Conservation (phyloP, 2,797 vertebrate genomes). For the Falco berigora region DNA sequence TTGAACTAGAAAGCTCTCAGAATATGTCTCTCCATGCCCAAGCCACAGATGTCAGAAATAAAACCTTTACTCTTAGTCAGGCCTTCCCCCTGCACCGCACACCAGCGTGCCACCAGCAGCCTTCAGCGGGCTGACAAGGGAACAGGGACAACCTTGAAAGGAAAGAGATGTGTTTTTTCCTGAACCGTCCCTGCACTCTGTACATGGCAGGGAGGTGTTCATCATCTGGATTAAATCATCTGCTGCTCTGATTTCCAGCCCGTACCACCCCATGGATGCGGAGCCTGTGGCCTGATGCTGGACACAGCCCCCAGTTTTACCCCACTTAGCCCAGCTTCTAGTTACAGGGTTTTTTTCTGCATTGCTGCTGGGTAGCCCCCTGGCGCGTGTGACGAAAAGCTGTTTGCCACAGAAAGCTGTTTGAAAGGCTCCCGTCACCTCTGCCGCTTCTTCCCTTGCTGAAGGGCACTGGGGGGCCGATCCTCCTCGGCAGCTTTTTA, state of each 20-base stretch:
- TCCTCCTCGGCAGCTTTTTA: neutral
- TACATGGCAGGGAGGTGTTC: neutral
- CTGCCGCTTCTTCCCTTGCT: neutral
- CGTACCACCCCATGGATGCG: neutral
- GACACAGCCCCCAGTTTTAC: neutral
- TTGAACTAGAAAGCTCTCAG: neutral
- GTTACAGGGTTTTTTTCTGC: neutral
- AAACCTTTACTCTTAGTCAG: neutral
- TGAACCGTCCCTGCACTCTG: neutral
- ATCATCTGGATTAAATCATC: neutral
- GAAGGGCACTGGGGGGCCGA: fast-evolving
- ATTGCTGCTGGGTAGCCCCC: neutral
- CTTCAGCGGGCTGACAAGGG: neutral
- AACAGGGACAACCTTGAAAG: neutral
- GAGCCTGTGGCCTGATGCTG: neutral
- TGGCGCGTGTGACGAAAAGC: fast-evolving
- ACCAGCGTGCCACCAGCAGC: neutral
- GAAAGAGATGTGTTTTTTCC: neutral
- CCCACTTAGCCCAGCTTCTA: neutral
- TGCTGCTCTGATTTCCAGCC: neutral
- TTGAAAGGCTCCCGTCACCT: neutral
- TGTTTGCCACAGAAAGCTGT: neutral
- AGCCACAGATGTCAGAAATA: neutral
- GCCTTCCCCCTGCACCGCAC: neutral
- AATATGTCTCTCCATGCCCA: neutral